phyloP scores from a whole-genome alignment of 2,888 invertebrate genomes.

The Caenorhabditis panamensis region DNA sequence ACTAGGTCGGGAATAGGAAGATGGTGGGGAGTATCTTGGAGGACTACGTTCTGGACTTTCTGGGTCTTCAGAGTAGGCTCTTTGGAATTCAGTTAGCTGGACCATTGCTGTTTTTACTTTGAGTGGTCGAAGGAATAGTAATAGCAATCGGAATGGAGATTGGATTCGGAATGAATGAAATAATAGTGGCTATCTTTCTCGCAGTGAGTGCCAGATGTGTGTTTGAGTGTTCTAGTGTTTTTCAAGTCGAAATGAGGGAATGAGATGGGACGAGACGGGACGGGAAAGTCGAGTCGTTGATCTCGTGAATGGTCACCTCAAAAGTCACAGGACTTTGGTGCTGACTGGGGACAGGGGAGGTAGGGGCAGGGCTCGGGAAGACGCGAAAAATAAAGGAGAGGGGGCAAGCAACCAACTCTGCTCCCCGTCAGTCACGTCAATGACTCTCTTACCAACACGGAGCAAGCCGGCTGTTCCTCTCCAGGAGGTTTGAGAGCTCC shows the following conservation, averaged over 20 bases:
- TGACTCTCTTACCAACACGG: slow-evolving; percentile 31
- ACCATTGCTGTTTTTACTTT: slow-evolving; percentile 41
- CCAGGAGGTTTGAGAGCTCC: slow-evolving; percentile 41
- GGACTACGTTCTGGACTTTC: slow-evolving; percentile 34
- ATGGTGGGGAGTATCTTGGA: slow-evolving; percentile 24
- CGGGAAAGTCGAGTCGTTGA: slow-evolving; percentile 25
- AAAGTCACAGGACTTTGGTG: slow-evolving; percentile 57
- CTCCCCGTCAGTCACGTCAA: slow-evolving; percentile 46
- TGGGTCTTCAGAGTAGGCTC: slow-evolving; percentile 35
- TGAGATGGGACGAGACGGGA: slow-evolving; percentile 1
- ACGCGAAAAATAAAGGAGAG: slow-evolving; percentile 34
- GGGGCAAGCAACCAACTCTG: slow-evolving; percentile 16
- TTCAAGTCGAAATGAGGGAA: slow-evolving; percentile 33
- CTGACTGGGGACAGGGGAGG: slow-evolving; percentile 41
- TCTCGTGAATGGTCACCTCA: slow-evolving; percentile 57
- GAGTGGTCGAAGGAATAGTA: slow-evolving; percentile 40
- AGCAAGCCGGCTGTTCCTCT: slow-evolving; percentile 52
- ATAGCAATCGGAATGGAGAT: neutral
- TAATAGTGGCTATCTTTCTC: slow-evolving; percentile 35
- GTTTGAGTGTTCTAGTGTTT: slow-evolving; percentile 30
- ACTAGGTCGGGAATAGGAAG: slow-evolving; percentile 37
- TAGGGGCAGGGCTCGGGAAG: slow-evolving; percentile 25
- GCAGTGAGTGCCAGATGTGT: slow-evolving; percentile 37
- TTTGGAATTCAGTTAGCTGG: slow-evolving; percentile 46
- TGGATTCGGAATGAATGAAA: slow-evolving; percentile 12